Conservation (phyloP, 2,888 invertebrate species). For the Ligdia adustata region DNA sequence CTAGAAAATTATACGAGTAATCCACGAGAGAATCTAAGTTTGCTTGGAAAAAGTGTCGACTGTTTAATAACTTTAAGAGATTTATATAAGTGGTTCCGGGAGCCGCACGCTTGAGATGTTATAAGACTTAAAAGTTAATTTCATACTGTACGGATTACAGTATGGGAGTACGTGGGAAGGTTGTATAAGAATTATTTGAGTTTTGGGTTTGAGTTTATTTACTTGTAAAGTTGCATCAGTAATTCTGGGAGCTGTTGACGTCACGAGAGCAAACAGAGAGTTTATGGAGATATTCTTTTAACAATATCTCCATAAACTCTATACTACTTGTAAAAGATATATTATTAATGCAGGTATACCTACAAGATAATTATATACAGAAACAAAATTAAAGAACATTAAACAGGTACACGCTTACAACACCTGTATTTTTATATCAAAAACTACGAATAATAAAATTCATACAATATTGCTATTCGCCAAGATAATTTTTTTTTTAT, state of each 20-base stretch:
- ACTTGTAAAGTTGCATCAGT: neutral
- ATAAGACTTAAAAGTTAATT: conserved; percentile 8
- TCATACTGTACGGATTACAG: conserved; percentile 4
- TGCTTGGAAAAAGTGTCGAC: conserved; percentile 24
- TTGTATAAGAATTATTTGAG: conserved; percentile 2
- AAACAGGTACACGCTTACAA: too few species aligned
- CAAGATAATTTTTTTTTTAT: too few species aligned
- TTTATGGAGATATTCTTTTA: neutral
- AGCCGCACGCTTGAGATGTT: conserved; percentile 1
- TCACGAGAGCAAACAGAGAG: neutral
- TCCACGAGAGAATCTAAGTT: conserved; percentile 34
- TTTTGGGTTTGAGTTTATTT: neutral
- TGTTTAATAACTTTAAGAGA: conserved; percentile 27
- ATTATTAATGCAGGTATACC: too few species aligned
- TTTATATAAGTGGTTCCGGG: conserved; percentile 15
- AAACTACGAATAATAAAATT: too few species aligned
- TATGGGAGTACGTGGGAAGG: neutral
- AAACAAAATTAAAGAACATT: too few species aligned
- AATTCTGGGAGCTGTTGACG: neutral
- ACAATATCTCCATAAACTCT: neutral
- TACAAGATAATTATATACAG: too few species aligned
- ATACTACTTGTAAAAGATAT: too few species aligned
- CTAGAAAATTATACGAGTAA: conserved; percentile 37
- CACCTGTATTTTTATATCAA: too few species aligned
- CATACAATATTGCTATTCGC: too few species aligned